Evolutionary conservation across 2,888 invertebrate species (phyloP).

Genomic region (Rotaria sp.): DNA sequence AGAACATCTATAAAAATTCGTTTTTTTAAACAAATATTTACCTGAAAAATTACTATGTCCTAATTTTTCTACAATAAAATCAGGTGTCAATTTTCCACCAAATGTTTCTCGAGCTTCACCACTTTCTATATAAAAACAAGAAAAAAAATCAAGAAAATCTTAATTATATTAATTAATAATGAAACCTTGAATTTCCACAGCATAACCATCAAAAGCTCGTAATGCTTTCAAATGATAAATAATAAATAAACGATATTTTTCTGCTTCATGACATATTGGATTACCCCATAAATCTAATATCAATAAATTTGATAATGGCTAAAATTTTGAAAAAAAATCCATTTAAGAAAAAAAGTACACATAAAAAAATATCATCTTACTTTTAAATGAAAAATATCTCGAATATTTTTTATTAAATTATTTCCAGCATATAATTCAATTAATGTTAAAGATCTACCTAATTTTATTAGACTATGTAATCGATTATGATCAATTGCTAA

Average conservation of each 20-base stretch:
- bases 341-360: background rate
- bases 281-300: slow-evolving; percentile 54
- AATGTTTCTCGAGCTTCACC: slow-evolving; percentile 51
- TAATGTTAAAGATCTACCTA: slow-evolving; percentile 47
- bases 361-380: no score
- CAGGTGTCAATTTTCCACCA: slow-evolving; percentile 54
- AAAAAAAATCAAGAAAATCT: background rate
- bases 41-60: slow-evolving; percentile 49
- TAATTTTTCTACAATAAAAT: slow-evolving; percentile 54
- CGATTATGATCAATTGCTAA: slow-evolving; percentile 52
- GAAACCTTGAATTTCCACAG: background rate
- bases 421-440: slow-evolving; percentile 53
- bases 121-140: slow-evolving; percentile 18
- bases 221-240: slow-evolving; percentile 54
- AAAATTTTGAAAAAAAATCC: slow-evolving; percentile 17
- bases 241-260: slow-evolving; percentile 54
- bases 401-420: slow-evolving; percentile 49
- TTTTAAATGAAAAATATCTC: slow-evolving; percentile 54
- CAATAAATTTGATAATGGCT: slow-evolving; percentile 48
- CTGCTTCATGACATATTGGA: slow-evolving; percentile 48
- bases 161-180: background rate
- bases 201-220: slow-evolving; percentile 52
- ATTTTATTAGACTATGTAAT: slow-evolving; percentile 47
- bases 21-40: slow-evolving; percentile 22
- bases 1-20: no score